These are phyloP conservation scores for Lampris megalopsis DNA, from an alignment of 2,113 vertebrate species.

Conservation along the genomic window DNA sequence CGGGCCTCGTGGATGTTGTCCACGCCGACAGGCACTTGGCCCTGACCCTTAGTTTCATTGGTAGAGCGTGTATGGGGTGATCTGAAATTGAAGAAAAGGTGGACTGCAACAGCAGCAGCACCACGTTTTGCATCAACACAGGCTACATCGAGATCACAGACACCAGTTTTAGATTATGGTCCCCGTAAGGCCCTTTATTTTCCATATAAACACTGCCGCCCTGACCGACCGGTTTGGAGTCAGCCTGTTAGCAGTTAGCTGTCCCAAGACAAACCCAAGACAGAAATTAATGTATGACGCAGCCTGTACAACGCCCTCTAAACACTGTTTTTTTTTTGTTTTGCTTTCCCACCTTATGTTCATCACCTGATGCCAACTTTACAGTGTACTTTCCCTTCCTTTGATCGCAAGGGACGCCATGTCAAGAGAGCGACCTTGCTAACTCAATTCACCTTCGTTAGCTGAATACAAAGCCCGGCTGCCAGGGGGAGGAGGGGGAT, in stretches of 20 bases:
- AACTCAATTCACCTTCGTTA: conserved; percentile 60
- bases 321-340: conserved; percentile 4
- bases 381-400: conserved; percentile 30
- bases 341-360: conserved; percentile 29
- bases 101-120: conserved; percentile 39
- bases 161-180: neutral
- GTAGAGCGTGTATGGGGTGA: conserved; percentile 60
- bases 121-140: neutral
- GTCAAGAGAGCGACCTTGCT: conserved; percentile 56
- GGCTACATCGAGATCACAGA: neutral
- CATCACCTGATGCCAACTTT: conserved; percentile 52
- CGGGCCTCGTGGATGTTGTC: conserved; percentile 33
- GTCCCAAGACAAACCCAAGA: conserved; percentile 59
- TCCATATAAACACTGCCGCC: neutral
- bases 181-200: neutral
- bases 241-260: conserved; percentile 15
- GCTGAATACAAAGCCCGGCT: conserved; percentile 47
- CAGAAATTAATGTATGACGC: conserved; percentile 38
- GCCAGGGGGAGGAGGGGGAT: conserved; percentile 11
- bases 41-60: conserved; percentile 53
- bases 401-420: conserved; percentile 35
- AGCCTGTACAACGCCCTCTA: conserved; percentile 10
- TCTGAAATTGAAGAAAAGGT: conserved; percentile 56
- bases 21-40: conserved; percentile 43
- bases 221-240: conserved; percentile 13